Evolutionary conservation across 1,140 invertebrate genomes (phyloP).

Genomic region (Pseudomyrmex pallidus): DNA sequence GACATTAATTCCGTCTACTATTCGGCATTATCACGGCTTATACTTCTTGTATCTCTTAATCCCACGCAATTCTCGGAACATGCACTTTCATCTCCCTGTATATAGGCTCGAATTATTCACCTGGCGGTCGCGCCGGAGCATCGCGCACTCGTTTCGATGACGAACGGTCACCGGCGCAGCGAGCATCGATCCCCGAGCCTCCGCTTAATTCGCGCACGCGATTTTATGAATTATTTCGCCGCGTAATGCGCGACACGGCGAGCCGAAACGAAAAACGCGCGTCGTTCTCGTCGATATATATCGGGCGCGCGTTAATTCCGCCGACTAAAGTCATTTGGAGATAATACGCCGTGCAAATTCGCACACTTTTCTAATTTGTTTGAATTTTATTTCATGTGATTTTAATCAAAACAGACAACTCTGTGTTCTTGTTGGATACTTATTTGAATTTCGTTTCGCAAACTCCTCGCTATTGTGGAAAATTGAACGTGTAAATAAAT

Average conservation of each 20-base stretch:
- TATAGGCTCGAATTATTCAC: conserved; percentile 47
- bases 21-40: not conserved
- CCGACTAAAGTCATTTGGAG: conserved; percentile 6
- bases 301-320: conserved; percentile 24
- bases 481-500: no score
- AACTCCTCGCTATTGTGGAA: no score
- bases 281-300: conserved; percentile 30
- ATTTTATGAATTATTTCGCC: conserved; percentile 56
- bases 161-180: conserved; percentile 33
- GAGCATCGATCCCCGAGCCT: conserved; percentile 44
- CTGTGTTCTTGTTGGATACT: no score
- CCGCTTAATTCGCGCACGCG: conserved; percentile 30
- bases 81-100: conserved; percentile 9
- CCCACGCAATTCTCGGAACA: conserved; percentile 43
- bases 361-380: no score
- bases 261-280: conserved; percentile 26
- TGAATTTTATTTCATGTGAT: no score
- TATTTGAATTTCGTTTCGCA: no score
- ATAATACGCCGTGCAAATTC: not conserved
- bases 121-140: conserved; percentile 7
- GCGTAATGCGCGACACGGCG: conserved; percentile 38
- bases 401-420: no score
- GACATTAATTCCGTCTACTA: conserved; percentile 30
- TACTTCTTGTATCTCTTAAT: conserved; percentile 47
- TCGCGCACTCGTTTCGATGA: conserved; percentile 52